Percentiles rank a stretch among this genome's conserved stretches.
Conservation (phyloP, 2,888 invertebrate species). For the Drosophila cracens region DNA sequence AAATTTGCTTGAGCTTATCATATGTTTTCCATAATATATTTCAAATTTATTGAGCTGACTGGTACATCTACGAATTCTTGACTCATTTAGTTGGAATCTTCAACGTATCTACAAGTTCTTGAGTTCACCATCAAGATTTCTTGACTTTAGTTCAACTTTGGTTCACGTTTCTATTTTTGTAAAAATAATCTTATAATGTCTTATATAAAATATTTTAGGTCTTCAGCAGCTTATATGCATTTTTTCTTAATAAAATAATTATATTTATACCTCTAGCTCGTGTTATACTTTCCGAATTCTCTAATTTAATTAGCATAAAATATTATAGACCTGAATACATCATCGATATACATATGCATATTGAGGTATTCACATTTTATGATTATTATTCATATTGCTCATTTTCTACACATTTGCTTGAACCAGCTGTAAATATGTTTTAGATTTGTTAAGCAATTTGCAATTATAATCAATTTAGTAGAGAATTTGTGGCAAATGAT, state of each 20-base stretch:
- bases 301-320: neutral
- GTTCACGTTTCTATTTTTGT: neutral
- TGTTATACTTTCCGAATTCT: neutral
- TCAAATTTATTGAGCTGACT: neutral
- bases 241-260: neutral
- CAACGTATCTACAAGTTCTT: neutral
- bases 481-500: neutral
- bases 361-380: neutral
- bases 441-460: neutral
- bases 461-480: neutral
- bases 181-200: neutral
- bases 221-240: neutral
- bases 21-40: neutral
- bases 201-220: neutral
- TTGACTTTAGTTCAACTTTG: neutral
- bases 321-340: neutral
- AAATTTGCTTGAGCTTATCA: neutral
- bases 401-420: conserved; percentile 2
- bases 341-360: neutral
- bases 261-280: neutral
- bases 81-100: neutral
- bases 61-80: neutral
- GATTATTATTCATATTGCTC: neutral
- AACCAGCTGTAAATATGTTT: conserved; percentile 20
- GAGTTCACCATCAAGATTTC: neutral